phyloP scores from a whole-genome alignment of 2,797 vertebrate genomes.

The Danio aesculapii region DNA sequence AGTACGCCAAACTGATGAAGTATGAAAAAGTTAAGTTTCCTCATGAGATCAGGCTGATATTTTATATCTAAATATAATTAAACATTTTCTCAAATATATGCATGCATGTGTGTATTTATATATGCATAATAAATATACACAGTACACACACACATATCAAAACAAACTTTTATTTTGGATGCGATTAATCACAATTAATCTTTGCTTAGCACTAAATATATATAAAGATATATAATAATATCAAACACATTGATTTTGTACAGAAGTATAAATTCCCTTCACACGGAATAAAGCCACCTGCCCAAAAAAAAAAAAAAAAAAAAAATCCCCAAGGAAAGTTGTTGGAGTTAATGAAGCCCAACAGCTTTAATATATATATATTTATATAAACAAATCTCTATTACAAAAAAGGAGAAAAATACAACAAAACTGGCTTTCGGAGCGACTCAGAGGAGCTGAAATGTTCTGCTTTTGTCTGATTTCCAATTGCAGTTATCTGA shows the following conservation, averaged over 20 bases:
- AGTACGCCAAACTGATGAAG: too few species aligned
- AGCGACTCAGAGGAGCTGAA: not conserved
- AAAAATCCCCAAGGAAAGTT: not conserved
- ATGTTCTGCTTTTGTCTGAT: conserved; percentile 1
- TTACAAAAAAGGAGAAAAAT: not conserved
- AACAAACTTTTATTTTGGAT: too few species aligned
- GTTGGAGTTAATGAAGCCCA: not conserved
- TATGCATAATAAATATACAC: too few species aligned
- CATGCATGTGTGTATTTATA: too few species aligned
- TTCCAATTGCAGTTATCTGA: conserved; percentile 30
- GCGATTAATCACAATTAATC: too few species aligned
- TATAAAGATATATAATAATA: not conserved
- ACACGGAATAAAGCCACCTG: conserved; percentile 8
- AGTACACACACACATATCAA: too few species aligned
- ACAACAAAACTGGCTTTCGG: conserved; percentile 18
- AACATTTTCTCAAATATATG: too few species aligned
- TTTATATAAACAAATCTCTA: not conserved
- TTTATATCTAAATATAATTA: too few species aligned
- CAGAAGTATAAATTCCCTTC: conserved; percentile 7
- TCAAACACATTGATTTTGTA: not conserved
- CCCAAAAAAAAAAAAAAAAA: not conserved
- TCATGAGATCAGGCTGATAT: too few species aligned
- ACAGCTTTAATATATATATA: not conserved
- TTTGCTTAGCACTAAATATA: too few species aligned
- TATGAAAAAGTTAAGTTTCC: too few species aligned